Base-by-base conservation (phyloP, 2,888 invertebrate species). In the Cephus pygmeus region DNA sequence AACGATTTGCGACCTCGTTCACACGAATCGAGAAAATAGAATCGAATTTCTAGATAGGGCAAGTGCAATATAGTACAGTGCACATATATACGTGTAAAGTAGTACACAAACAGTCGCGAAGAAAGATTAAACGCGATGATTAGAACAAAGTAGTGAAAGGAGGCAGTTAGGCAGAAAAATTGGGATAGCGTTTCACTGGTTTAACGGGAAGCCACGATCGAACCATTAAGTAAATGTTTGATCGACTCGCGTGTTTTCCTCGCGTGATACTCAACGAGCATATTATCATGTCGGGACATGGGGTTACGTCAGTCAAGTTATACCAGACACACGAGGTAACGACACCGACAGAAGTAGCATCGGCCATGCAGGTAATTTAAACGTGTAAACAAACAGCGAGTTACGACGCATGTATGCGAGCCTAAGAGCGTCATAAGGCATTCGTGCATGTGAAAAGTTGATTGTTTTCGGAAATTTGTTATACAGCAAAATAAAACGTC, bases 1-100 rank as follows among this genome's bases (percentile, higher is more conserved):
- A 79, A 78, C 75, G 68, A 79, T 77, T 78, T 77, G 79, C 77
- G 78, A 79, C 78, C 77, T 78, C 74, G 78, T 81, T 83, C 80
- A 76, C 81, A 78, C 79, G 77, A 82, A 83, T 80, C 80, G 79
- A 23, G 56, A 56, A 56, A 56, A 23, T 56, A 56, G 23, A 56
- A 56, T 56, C 23, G 56, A 56, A 56, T 56, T 56, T 56, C 23
- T 23, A 56, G 56, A 56, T 23, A 15, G 56, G 23, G 0, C 56
- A 23, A 56, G 23, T 56, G 56, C 23, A 56, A 23, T 23, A 56
- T 56, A 56, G 40, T 15, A 40, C 12, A 40, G 56, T 56, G 23
- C 56, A 56, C 23, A 23, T 23, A 6, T 40, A 40, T 40, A 40
- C 23, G 4, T 36, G 4, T 36, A 36, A 56, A 23, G 23, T 23